Evolutionary conservation across 2,888 invertebrate species (phyloP).

Genomic region (Hartigia nigra): DNA sequence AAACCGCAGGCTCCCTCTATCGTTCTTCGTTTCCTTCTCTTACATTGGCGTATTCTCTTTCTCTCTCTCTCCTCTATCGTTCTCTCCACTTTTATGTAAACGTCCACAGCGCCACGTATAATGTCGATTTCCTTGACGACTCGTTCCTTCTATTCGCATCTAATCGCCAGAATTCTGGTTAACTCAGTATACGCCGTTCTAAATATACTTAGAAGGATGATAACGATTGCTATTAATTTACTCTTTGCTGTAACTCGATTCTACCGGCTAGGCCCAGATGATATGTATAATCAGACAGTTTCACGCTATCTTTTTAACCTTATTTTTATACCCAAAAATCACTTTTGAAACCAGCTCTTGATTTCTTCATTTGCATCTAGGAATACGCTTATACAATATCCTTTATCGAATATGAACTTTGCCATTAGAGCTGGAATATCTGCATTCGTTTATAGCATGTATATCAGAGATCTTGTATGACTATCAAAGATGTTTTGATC

Average conservation of each 20-base stretch:
- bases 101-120: not conserved
- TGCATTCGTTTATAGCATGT: not conserved
- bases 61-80: not conserved
- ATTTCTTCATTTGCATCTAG: not conserved
- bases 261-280: not conserved
- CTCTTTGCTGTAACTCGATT: not conserved
- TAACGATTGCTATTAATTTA: not conserved
- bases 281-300: not conserved
- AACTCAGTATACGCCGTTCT: not conserved
- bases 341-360: not conserved
- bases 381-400: not conserved
- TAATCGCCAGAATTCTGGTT: not conserved
- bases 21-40: not conserved
- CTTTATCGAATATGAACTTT: not conserved
- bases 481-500: not conserved
- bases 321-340: not conserved
- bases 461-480: not conserved
- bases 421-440: not conserved
- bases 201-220: not conserved
- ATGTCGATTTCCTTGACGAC: not conserved
- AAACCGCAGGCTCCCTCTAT: conserved; percentile 35
- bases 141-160: not conserved
- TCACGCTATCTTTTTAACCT: not conserved
- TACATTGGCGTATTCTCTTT: not conserved
- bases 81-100: not conserved